Evolutionary conservation across 2,113 vertebrate species (phyloP).

Genomic region (Alces alces): DNA sequence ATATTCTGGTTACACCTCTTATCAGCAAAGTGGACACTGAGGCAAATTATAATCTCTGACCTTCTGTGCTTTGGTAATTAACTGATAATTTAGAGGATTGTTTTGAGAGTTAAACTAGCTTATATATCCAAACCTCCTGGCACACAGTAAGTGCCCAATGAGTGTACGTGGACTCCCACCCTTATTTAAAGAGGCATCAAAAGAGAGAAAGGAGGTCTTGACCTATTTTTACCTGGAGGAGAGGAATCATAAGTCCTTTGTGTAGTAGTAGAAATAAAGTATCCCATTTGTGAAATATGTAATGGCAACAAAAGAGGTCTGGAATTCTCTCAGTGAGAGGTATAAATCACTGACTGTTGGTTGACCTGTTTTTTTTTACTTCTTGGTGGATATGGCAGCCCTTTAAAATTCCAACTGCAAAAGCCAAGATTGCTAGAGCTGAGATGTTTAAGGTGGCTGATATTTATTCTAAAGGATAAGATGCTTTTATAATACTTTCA

Average conservation of each 20-base stretch:
- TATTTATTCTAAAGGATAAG: neutral
- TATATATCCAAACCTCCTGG: neutral
- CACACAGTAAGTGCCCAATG: neutral
- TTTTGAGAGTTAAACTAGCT: neutral
- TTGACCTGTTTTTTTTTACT: neutral
- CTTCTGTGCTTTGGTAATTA: neutral
- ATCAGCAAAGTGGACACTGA: neutral
- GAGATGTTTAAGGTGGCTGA: neutral
- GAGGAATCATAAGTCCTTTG: neutral
- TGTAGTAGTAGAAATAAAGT: neutral
- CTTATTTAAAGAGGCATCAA: neutral
- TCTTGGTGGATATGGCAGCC: neutral
- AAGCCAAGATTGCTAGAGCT: neutral
- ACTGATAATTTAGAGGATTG: neutral
- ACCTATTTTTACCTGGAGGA: neutral
- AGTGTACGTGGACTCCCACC: neutral
- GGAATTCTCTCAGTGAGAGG: neutral
- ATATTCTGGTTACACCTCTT: neutral
- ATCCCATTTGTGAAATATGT: neutral
- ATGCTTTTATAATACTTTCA: neutral
- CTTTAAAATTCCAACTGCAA: slow-evolving; percentile 8
- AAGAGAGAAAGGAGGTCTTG: neutral
- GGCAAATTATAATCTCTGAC: neutral
- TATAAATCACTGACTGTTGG: neutral
- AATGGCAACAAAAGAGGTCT: neutral